These are phyloP conservation scores for Habrosyne pyritoides DNA, from an alignment of 2,888 invertebrate species.

Conservation along the genomic window DNA sequence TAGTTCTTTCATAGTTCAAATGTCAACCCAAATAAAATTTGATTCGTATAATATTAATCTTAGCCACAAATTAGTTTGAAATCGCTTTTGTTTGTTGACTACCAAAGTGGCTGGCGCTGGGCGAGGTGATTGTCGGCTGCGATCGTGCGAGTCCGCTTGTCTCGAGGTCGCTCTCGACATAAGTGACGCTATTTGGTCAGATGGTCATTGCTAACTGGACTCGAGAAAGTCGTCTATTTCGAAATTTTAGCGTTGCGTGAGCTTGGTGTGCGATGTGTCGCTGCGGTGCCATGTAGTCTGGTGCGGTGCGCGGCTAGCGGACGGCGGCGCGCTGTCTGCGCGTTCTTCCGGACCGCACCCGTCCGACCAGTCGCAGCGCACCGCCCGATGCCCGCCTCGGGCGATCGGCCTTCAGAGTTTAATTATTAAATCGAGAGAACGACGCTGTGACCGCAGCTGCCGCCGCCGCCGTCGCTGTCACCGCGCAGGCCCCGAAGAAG, in stretches of 20 bases:
- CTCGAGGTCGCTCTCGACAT: constrained; percentile 47
- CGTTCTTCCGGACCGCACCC: constrained; percentile 79
- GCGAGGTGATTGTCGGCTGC: constrained; percentile 18
- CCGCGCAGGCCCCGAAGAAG: constrained; percentile 69
- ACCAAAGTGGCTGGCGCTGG: constrained; percentile 20
- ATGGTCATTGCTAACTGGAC: constrained; percentile 68
- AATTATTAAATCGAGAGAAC: constrained; percentile 80
- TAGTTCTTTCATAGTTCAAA: not conserved
- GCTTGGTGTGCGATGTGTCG: constrained; percentile 71
- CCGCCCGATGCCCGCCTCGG: constrained; percentile 78
- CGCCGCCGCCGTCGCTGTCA: constrained; percentile 37
- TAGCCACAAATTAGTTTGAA: not conserved
- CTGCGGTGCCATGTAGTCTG: constrained; percentile 79
- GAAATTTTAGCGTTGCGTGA: constrained; percentile 78
- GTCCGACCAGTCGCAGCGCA: constrained; percentile 80
- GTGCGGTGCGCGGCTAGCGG: constrained; percentile 63
- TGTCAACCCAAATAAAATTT: not conserved
- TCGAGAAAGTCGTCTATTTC: constrained; percentile 79
- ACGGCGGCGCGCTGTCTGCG: constrained; percentile 82
- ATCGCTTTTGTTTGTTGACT: not conserved
- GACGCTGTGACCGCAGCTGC: constrained; percentile 45
- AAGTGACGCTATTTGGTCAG: constrained; percentile 57
- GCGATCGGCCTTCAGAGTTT: constrained; percentile 81
- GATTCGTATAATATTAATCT: not conserved
- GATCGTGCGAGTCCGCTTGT: constrained; percentile 39